phyloP scores from a whole-genome alignment of 2,888 invertebrate species.

The Volucella inflata region DNA sequence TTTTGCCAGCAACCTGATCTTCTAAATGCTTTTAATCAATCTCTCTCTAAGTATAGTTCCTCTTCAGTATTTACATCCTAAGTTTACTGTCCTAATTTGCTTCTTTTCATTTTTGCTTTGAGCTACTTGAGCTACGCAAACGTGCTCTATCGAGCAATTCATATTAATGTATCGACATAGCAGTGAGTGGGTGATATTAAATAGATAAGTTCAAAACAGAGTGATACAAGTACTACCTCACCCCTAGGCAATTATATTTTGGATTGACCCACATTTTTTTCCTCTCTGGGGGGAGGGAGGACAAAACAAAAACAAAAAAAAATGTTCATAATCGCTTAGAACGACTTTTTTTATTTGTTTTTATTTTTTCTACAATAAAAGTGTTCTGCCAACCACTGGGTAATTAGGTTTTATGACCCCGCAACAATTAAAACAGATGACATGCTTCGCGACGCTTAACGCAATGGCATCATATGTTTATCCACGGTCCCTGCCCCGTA shows the following conservation, averaged over 20 bases:
- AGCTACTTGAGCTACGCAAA: neutral
- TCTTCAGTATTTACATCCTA: no score
- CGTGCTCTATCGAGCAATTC: slow-evolving; percentile 5
- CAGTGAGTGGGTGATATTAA: slow-evolving; percentile 18
- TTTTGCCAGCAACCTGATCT: no score
- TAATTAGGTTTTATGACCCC: slow-evolving; percentile 50
- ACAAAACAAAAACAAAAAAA: neutral
- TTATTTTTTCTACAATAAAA: slow-evolving; percentile 13
- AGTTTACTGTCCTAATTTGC: no score
- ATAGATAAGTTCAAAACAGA: neutral
- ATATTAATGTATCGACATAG: neutral
- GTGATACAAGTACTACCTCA: neutral
- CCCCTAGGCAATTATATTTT: neutral
- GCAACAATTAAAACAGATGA: slow-evolving; percentile 49
- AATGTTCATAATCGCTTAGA: slow-evolving; percentile 3
- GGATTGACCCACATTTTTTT: neutral
- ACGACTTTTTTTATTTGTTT: slow-evolving; percentile 22
- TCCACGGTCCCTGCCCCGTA: no score
- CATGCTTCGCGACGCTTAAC: slow-evolving; percentile 20
- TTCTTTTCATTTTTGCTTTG: neutral
- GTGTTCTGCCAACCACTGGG: slow-evolving; percentile 21
- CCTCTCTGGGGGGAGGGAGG: no score
- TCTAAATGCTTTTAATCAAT: no score
- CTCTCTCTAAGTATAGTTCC: no score
- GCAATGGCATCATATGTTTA: slow-evolving; percentile 1